phyloP scores from a whole-genome alignment of 2,113 vertebrate genomes.

The Excalfactoria chinensis region DNA sequence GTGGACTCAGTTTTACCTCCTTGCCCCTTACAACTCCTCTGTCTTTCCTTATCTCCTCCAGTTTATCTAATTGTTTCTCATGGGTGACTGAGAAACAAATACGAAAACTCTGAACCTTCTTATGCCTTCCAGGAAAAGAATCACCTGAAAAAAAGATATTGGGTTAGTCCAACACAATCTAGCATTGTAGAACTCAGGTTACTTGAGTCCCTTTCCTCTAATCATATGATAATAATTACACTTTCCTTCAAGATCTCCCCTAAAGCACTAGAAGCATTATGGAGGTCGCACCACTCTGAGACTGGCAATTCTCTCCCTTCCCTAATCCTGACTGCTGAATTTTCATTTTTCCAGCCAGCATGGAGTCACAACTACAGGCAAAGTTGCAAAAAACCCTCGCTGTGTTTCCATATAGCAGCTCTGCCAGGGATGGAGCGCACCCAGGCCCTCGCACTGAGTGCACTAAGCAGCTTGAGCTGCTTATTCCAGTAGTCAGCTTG shows the following conservation, averaged over 20 bases:
- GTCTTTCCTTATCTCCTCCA: not conserved
- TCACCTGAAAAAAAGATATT: not conserved
- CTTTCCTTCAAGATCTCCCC: not conserved
- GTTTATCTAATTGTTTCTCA: not conserved
- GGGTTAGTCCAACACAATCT: not conserved
- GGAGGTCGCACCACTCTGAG: not conserved
- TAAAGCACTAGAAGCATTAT: not conserved
- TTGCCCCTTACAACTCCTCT: not conserved
- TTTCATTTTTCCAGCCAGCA: not conserved
- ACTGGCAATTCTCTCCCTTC: not conserved
- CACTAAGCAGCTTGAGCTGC: conserved; percentile 23
- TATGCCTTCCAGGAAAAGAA: not conserved
- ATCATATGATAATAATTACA: not conserved
- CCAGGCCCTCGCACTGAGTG: not conserved
- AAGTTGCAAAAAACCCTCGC: not conserved
- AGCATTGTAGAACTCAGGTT: not conserved
- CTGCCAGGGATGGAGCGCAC: not conserved
- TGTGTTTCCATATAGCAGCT: not conserved
- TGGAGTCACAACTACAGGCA: not conserved
- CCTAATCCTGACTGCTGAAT: not conserved
- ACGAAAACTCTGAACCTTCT: not conserved
- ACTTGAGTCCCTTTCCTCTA: not conserved
- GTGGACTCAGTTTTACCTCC: not conserved
- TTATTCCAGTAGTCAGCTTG: not conserved
- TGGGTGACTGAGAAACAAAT: not conserved